Evolutionary conservation across 2,113 vertebrate species (phyloP), one percentile per base, ranked within the genome.

Genomic region (Ameiurus melas): DNA sequence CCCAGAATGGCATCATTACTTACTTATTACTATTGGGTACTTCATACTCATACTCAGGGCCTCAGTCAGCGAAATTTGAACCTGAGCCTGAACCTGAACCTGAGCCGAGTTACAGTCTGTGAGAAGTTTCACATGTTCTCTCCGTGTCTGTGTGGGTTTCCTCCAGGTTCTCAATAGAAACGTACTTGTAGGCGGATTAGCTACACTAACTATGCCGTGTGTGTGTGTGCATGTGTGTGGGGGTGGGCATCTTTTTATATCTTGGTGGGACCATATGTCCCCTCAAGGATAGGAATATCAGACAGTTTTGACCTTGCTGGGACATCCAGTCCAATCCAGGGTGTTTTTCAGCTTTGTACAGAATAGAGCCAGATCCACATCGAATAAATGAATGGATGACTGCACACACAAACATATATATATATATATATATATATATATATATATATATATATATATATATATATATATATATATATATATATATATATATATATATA

Each of bases 261-360:
- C 14, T 57, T 30, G 19, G n/a, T 20, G 16, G 27, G n/a, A 33
- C n/a, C 30, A 58, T 22, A 12, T 58, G 55, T 60, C 79, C 19
- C 53, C 30, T 82, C 7, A 81, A 80, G 30, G 57, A 13, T 36
- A 60, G 30, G 17, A 58, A 57, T 77, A 57, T 57, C 19, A 30
- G n/a, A 33, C 27, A 79, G 77, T 55, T 79, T 79, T 55, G 77
- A 58, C 79, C 53, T 57, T 81, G 79, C 4, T 39, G 79, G 79
- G 30, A 60, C 55, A 39, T 39, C 13, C 60, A 19, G 20, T 19
- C 30, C 5, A 66, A 4, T 13, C 33, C 64, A 30, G 64, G n/a
- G n/a, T 68, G 27, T n/a, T 30, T 68, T 36, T 36, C 30, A 2
- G 2, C 25, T 27, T 66, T 66, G 25, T 13, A 66, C 62, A n/a